These are phyloP conservation scores for Meleagris gallopavo DNA, from an alignment of 2,113 vertebrate genomes.

Conservation along the genomic window DNA sequence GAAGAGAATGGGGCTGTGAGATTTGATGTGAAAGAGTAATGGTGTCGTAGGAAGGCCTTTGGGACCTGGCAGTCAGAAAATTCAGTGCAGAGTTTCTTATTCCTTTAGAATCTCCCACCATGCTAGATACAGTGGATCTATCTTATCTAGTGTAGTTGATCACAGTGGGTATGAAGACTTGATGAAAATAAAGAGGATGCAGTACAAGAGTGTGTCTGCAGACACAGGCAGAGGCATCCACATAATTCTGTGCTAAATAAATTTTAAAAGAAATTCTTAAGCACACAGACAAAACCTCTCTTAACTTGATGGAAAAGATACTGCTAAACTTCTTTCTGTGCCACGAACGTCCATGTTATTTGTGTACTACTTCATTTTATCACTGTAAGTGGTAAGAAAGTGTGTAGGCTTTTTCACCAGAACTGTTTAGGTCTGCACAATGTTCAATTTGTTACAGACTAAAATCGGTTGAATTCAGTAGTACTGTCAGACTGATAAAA, in stretches of 20 bases:
- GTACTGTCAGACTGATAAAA: not conserved
- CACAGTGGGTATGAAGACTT: not conserved
- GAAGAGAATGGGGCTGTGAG: not conserved
- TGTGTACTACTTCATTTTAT: not conserved
- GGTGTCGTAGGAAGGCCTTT: not conserved
- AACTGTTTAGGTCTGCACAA: not conserved
- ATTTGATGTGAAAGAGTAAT: not conserved
- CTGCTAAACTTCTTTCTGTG: not conserved
- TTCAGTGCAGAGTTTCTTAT: not conserved
- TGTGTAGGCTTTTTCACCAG: not conserved
- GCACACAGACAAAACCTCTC: not conserved
- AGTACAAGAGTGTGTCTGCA: not conserved
- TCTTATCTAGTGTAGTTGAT: not conserved
- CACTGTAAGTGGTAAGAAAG: not conserved
- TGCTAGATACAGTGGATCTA: fast-evolving
- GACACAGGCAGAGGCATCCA: not conserved
- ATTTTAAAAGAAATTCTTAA: not conserved
- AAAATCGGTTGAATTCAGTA: conserved; percentile 1
- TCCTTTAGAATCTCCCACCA: not conserved
- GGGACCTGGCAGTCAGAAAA: not conserved
- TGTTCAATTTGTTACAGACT: not conserved
- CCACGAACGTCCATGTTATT: fast-evolving
- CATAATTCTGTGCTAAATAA: not conserved
- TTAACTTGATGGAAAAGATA: not conserved
- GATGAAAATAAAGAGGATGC: too few relatives aligned